Conservation (phyloP, 2,797 vertebrate genomes). For the Pogoniulus pusillus region DNA sequence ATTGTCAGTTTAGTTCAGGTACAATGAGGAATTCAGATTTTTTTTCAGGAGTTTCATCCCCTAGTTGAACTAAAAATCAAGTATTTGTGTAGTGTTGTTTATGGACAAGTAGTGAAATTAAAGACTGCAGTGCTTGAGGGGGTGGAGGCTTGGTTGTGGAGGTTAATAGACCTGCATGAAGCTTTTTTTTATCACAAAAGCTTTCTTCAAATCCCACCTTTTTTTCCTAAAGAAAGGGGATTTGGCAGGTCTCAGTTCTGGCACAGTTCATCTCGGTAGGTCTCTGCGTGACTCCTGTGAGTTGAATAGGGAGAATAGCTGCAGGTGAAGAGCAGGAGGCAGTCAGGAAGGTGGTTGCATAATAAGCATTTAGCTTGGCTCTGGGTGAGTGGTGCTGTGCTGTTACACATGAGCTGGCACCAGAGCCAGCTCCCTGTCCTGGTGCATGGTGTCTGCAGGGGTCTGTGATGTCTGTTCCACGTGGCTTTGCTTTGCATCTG, state of each 20-base stretch:
- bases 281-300: neutral
- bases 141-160: neutral
- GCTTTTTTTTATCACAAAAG: conserved; percentile 28
- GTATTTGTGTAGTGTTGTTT: conserved; percentile 25
- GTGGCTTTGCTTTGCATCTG: neutral
- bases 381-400: neutral
- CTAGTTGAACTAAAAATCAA: conserved; percentile 17
- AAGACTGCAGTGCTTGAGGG: neutral
- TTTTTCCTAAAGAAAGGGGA: neutral
- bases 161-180: conserved; percentile 20
- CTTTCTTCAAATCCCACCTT: neutral
- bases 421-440: fast-evolving
- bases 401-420: neutral
- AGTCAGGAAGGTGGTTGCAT: neutral
- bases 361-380: neutral
- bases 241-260: neutral
- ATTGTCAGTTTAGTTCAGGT: conserved; percentile 15
- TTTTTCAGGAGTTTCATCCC: neutral
- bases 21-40: neutral
- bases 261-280: neutral
- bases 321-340: neutral
- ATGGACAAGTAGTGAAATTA: neutral
- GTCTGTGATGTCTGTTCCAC: neutral
- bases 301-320: neutral
- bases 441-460: neutral